Evolutionary conservation across 2,797 vertebrate genomes (phyloP).

Genomic region (Melanotaenia boesemani): DNA sequence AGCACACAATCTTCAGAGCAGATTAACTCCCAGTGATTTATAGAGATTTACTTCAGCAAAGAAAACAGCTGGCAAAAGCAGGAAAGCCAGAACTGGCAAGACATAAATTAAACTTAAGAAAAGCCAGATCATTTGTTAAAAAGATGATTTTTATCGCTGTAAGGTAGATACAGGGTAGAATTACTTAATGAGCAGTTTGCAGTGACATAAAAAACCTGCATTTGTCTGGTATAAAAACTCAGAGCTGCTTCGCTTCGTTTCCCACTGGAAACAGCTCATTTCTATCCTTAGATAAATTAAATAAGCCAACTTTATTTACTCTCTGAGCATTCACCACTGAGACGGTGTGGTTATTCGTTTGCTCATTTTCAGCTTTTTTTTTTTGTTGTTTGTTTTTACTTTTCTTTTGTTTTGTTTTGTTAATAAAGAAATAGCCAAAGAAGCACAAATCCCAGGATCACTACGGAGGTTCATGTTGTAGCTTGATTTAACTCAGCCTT

Average conservation of each 20-base stretch:
- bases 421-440: neutral
- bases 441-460: neutral
- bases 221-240: slow-evolving; percentile 1
- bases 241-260: neutral
- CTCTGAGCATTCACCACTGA: neutral
- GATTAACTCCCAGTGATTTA: slow-evolving; percentile 86
- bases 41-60: slow-evolving; percentile 82
- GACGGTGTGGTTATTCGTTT: neutral
- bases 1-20: slow-evolving; percentile 81
- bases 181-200: slow-evolving; percentile 31
- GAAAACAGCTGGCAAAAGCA: slow-evolving; percentile 83
- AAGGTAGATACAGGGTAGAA: slow-evolving; percentile 28
- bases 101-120: slow-evolving; percentile 72
- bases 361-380: neutral
- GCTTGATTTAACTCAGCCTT: neutral
- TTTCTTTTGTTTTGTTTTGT: no score
- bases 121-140: slow-evolving; percentile 68
- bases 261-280: neutral
- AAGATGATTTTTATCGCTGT: slow-evolving; percentile 47
- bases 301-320: no score
- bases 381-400: neutral
- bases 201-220: neutral
- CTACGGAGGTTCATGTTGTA: neutral
- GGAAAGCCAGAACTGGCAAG: slow-evolving; percentile 74
- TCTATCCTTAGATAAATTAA: no score